Base-by-base conservation (phyloP, 2,888 invertebrate species). In the Portevinia maculata region DNA sequence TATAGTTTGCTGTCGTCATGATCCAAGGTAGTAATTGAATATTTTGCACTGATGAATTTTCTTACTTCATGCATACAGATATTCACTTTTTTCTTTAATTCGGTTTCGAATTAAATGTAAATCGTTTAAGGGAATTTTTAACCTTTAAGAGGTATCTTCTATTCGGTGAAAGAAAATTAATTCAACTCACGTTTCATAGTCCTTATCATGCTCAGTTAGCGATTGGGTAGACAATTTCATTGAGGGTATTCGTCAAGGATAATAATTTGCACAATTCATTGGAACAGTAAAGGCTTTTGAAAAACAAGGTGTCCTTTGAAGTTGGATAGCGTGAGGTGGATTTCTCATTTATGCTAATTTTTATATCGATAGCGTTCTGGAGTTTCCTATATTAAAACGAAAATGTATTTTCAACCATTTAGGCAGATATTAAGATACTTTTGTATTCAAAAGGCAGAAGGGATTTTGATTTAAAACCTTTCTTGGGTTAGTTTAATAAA, bases 11-110 rank as follows among this genome's bases (percentile, higher is more conserved):
- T 57, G 62, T 41, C 11, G 62, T 41, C 76, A 70, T 79, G 79
- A 79, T 69, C 75, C 60, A 65, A 76, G 83, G 78, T 78, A 67
- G 78, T 83, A 83, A 83, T 83, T 83, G 83, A 83, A 83, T 78
- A 73, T 78, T 62, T 62, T 79, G 44, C 75, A 60, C 67, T 53
- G 62, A 74, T 74, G 74, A 79, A 55, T 62, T 79, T 65, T 78
- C 44, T 50, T 55, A 24, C 48, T 41, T 44, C 15, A 53, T 44
- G 3, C 24, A 24, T 24, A n/a, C n/a, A n/a, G n/a, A n/a, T n/a
- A n/a, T 24, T 65, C 5, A 5, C 11, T 24, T 37, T 50, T 24
- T 24, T 52, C 50, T 7, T 41, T 52, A 52, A 41, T 50, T 44
- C 4, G 15, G 15, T 64, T 57, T 17, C 19, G 9, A 55, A 70